Conservation (phyloP, 2,888 invertebrate genomes). For the Platerodrilus igneus region DNA sequence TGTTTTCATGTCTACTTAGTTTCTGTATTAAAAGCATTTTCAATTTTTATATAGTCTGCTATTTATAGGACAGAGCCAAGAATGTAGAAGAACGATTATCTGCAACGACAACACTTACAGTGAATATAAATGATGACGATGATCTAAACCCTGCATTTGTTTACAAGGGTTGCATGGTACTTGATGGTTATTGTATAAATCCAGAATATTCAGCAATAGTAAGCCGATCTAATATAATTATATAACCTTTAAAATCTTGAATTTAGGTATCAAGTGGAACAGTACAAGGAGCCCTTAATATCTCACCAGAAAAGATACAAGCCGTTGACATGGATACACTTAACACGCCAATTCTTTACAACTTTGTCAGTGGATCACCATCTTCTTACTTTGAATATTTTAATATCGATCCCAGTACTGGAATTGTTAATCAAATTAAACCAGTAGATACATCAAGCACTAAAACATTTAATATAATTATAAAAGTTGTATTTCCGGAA, state of each 20-base stretch:
- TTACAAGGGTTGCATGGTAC: constrained; percentile 77
- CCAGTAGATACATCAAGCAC: constrained; percentile 75
- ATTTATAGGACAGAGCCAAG: constrained; percentile 77
- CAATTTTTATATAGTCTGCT: too few relatives aligned
- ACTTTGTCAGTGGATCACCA: constrained; percentile 76
- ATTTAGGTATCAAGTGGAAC: constrained; percentile 74
- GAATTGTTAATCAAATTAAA: constrained; percentile 74
- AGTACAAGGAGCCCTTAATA: constrained; percentile 74
- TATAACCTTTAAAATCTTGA: constrained; percentile 17
- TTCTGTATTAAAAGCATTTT: neutral
- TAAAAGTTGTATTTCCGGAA: constrained; percentile 57
- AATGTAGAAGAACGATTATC: constrained; percentile 72
- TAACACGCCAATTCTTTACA: constrained; percentile 76
- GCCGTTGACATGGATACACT: constrained; percentile 88
- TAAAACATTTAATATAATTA: constrained; percentile 74
- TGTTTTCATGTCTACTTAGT: neutral
- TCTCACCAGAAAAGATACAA: constrained; percentile 83
- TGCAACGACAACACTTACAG: constrained; percentile 78
- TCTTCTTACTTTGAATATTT: constrained; percentile 75
- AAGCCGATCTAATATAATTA: constrained; percentile 45
- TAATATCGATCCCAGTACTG: constrained; percentile 74
- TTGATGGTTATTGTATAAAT: constrained; percentile 81
- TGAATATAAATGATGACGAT: constrained; percentile 83
- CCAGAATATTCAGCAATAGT: constrained; percentile 82
- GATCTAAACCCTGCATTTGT: constrained; percentile 90